Conservation (phyloP, 2,888 invertebrate genomes). For the Melinopterus prodromus region DNA sequence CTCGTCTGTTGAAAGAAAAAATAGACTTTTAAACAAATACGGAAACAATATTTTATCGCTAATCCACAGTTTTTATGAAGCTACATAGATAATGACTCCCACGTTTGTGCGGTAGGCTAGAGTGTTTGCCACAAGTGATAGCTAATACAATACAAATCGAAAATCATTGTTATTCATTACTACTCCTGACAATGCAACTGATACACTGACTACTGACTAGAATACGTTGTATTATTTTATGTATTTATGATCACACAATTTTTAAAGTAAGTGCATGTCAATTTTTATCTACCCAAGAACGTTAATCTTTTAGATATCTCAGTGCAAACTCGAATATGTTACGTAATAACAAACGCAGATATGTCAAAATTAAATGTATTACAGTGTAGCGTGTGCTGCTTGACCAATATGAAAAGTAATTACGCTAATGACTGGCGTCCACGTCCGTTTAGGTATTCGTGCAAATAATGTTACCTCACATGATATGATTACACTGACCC, state of each 20-base stretch:
- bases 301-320: neutral
- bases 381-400: neutral
- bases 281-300: neutral
- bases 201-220: neutral
- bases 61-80: too few species aligned
- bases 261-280: neutral
- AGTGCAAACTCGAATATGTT: neutral
- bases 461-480: neutral
- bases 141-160: too few species aligned
- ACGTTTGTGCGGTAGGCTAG: too few species aligned
- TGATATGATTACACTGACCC: neutral
- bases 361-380: constrained; percentile 4
- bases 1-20: too few species aligned
- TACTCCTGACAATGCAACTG: too few species aligned
- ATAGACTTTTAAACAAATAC: too few species aligned
- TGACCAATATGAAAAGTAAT: constrained; percentile 4
- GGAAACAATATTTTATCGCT: too few species aligned
- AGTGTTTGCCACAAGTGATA: too few species aligned
- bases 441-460: neutral
- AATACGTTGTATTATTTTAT: neutral
- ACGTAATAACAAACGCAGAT: neutral
- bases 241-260: neutral
- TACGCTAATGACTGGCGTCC: neutral
- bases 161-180: too few species aligned
- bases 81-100: too few species aligned